A percentile compares a stretch with the other conserved stretches of the same genome.
Evolutionary conservation across 2,797 vertebrate species (phyloP).

Genomic region (Zalophus californianus): DNA sequence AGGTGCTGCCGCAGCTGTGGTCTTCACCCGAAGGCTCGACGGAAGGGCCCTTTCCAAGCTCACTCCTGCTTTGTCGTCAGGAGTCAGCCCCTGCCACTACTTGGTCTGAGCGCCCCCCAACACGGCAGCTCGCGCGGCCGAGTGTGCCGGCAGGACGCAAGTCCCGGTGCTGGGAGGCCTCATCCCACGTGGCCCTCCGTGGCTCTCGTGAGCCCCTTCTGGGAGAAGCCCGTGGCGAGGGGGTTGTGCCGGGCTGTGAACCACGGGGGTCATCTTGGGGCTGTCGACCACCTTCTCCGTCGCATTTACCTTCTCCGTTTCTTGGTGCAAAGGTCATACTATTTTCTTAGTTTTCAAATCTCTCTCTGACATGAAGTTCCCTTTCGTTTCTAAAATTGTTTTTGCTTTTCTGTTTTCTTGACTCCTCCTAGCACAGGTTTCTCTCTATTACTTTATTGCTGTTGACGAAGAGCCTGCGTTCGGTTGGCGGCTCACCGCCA

Average conservation of each 20-base stretch:
- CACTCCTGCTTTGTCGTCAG: neutral
- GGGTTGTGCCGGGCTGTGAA: accelerated
- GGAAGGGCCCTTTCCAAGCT: neutral
- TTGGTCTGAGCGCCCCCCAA: neutral
- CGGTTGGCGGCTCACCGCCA: accelerated
- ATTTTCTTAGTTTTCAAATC: neutral
- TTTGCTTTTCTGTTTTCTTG: neutral
- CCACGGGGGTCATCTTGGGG: neutral
- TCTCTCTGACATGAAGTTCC: neutral
- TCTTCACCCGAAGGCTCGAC: neutral
- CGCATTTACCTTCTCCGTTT: accelerated
- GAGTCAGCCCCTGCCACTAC: neutral
- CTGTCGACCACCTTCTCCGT: accelerated
- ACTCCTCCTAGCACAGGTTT: neutral
- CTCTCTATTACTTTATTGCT: accelerated
- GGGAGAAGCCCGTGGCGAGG: neutral
- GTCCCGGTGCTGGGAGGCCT: neutral
- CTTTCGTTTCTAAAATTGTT: neutral
- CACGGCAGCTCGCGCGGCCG: no score
- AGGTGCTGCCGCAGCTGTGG: accelerated
- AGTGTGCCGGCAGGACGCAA: neutral
- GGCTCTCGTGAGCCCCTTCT: no score
- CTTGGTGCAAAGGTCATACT: neutral
- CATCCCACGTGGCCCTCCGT: neutral
- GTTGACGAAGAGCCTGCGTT: neutral